phyloP scores from a whole-genome alignment of 2,888 invertebrate species.

The Zhengitettix transpicula region DNA sequence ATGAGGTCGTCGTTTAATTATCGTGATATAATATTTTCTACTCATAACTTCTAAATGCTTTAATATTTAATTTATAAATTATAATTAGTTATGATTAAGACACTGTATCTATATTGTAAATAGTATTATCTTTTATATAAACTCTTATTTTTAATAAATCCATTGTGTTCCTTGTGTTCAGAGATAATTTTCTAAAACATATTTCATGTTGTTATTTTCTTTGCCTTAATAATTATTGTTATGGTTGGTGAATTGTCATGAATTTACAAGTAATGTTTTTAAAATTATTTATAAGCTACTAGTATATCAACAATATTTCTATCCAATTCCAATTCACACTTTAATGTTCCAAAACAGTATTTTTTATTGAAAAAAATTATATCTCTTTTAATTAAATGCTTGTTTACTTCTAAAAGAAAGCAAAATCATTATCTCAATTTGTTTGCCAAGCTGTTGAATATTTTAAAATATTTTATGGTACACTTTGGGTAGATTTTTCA shows the following conservation, averaged over 20 bases:
- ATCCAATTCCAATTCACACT: too few species aligned
- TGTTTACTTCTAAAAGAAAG: too few species aligned
- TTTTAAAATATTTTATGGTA: too few species aligned
- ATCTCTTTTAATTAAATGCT: too few species aligned
- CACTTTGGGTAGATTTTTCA: too few species aligned
- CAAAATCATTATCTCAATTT: too few species aligned
- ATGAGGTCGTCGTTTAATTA: not conserved
- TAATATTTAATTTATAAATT: slow-evolving; percentile 6
- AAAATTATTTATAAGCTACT: not conserved
- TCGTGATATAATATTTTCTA: not conserved
- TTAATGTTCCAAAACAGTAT: too few species aligned
- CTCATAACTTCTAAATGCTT: slow-evolving; percentile 3
- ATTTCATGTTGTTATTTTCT: not conserved
- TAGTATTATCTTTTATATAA: not conserved
- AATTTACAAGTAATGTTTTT: not conserved
- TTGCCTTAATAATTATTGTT: not conserved
- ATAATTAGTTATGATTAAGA: not conserved
- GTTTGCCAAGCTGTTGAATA: too few species aligned
- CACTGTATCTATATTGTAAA: not conserved
- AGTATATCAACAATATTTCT: too few species aligned
- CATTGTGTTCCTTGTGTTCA: not conserved
- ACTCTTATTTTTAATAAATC: not conserved
- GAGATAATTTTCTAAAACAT: not conserved
- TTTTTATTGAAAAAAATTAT: too few species aligned
- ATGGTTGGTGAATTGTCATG: not conserved